Conservation (phyloP, 1,140 invertebrate genomes). For the Plutomurus gul region DNA sequence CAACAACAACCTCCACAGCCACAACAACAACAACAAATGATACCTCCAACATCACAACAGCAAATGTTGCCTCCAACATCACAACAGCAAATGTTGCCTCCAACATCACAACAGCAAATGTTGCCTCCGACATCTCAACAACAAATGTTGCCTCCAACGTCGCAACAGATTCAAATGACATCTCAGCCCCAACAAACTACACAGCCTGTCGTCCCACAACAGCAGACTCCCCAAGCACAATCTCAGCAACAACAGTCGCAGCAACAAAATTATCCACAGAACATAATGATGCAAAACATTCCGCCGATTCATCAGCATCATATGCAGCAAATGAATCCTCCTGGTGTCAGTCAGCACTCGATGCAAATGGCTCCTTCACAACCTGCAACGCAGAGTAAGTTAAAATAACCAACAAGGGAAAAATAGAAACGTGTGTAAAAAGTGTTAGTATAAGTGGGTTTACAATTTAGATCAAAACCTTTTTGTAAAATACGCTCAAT, state of each 20-base stretch:
- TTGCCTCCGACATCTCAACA: slow-evolving; percentile 6
- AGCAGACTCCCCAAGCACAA: slow-evolving; percentile 4
- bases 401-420: too few species aligned
- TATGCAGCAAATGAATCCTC: slow-evolving; percentile 41
- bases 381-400: not conserved
- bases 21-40: slow-evolving; percentile 32
- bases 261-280: slow-evolving; percentile 32
- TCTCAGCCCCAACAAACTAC: slow-evolving; percentile 24
- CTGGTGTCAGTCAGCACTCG: slow-evolving; percentile 13
- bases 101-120: slow-evolving; percentile 25
- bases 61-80: slow-evolving; percentile 2
- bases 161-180: slow-evolving; percentile 28
- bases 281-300: slow-evolving; percentile 43
- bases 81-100: not conserved
- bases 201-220: slow-evolving; percentile 22
- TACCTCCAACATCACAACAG: not conserved
- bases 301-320: slow-evolving; percentile 39
- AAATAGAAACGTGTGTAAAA: too few species aligned
- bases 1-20: not conserved
- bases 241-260: slow-evolving; percentile 33
- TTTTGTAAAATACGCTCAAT: too few species aligned
- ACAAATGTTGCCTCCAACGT: too few species aligned
- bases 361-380: slow-evolving; percentile 27
- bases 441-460: too few species aligned
- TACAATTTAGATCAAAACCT: too few species aligned